These are phyloP conservation scores for Mythimna impura DNA, from an alignment of 2,888 invertebrate species.

Conservation along the genomic window DNA sequence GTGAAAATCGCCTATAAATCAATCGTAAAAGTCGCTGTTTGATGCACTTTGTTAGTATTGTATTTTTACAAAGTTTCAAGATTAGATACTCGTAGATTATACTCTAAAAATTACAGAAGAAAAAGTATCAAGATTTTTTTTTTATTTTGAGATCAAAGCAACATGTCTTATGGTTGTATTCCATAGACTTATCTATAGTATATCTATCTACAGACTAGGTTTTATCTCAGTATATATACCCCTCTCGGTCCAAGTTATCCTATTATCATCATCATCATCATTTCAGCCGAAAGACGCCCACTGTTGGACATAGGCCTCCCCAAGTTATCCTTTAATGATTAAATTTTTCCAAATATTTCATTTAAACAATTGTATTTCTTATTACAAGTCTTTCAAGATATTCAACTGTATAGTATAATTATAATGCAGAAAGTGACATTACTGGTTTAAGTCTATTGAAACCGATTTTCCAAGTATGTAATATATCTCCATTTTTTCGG, in stretches of 20 bases:
- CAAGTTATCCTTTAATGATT: too few relatives aligned
- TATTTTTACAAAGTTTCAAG: background rate
- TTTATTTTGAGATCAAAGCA: too few relatives aligned
- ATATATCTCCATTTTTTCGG: background rate
- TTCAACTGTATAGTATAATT: too few relatives aligned
- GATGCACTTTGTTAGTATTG: background rate
- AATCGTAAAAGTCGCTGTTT: background rate
- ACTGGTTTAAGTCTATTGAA: background rate
- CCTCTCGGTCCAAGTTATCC: background rate
- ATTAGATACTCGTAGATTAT: too few relatives aligned
- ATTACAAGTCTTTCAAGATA: too few relatives aligned
- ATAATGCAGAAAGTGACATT: background rate
- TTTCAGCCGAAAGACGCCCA: too few relatives aligned
- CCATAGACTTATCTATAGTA: too few relatives aligned
- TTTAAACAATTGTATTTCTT: background rate
- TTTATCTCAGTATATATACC: background rate
- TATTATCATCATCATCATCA: too few relatives aligned
- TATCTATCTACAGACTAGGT: too few relatives aligned
- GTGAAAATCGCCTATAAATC: conserved; percentile 7
- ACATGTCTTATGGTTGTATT: background rate
- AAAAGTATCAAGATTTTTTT: too few relatives aligned
- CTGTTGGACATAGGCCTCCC: too few relatives aligned
- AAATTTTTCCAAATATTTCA: background rate
- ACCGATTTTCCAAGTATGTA: background rate
- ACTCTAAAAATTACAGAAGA: too few relatives aligned